These are phyloP conservation scores for Trachelus tabidus DNA, from an alignment of 2,888 invertebrate species.

Conservation along the genomic window DNA sequence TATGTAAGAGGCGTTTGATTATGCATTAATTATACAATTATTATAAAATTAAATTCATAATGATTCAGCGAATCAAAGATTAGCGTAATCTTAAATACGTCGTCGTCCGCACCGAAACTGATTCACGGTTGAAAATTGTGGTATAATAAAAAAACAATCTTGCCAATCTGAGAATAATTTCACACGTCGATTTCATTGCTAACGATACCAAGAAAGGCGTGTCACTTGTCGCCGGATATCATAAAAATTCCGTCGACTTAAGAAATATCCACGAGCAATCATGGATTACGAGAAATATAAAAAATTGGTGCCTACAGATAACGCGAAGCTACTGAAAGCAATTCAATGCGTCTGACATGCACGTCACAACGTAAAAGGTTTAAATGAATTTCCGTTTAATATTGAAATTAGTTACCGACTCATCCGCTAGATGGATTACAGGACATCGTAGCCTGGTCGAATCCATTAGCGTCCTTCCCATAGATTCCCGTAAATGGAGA, in stretches of 20 bases:
- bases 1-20: too few relatives aligned
- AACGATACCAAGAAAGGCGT: neutral
- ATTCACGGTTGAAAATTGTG: neutral
- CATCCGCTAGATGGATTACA: neutral
- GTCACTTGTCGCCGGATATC: neutral
- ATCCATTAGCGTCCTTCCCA: neutral
- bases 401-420: constrained; percentile 2
- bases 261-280: neutral
- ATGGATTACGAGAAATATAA: too few relatives aligned
- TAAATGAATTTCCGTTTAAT: too few relatives aligned
- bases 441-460: neutral
- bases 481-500: neutral
- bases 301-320: neutral
- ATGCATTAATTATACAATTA: too few relatives aligned
- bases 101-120: neutral
- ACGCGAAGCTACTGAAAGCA: neutral
- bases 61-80: neutral
- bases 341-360: neutral
- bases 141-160: neutral
- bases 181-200: neutral
- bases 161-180: neutral
- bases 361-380: neutral
- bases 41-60: neutral
- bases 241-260: neutral
- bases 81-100: neutral